phyloP scores from a whole-genome alignment of 2,797 vertebrate species.

The Psittacula echo region DNA sequence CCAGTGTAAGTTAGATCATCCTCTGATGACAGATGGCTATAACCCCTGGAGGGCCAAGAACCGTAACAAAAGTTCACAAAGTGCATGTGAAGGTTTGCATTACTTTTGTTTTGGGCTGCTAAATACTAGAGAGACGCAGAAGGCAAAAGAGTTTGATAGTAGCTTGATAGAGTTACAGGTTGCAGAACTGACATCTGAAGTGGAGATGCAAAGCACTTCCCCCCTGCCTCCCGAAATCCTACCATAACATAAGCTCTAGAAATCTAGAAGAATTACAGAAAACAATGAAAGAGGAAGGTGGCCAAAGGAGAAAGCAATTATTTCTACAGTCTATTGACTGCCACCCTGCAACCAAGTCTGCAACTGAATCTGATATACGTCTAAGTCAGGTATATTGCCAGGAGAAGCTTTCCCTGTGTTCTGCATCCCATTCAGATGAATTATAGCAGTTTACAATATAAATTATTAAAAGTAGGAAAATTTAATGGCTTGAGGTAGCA shows the following conservation, averaged over 20 bases:
- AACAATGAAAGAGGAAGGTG: not conserved
- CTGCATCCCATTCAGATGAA: not conserved
- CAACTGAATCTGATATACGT: not conserved
- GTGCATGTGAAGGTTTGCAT: not conserved
- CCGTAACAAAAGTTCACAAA: not conserved
- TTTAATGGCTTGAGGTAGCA: not conserved
- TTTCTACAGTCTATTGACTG: not conserved
- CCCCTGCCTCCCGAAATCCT: not conserved
- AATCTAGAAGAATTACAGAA: not conserved
- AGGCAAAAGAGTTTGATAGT: not conserved
- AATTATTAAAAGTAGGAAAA: not conserved
- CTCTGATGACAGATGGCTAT: constrained; percentile 21
- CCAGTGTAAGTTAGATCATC: constrained; percentile 46
- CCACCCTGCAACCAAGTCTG: not conserved
- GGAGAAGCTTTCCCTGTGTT: not conserved
- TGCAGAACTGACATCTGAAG: not conserved
- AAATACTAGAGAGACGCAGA: fast-evolving
- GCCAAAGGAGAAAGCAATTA: not conserved
- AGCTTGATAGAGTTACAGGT: not conserved
- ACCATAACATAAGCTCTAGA: not conserved
- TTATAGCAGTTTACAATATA: not conserved
- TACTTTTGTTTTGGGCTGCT: not conserved
- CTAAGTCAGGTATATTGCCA: not conserved
- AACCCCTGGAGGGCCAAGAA: not conserved
- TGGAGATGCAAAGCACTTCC: not conserved